A percentile compares a stretch with the other conserved stretches of the same genome.
phyloP scores from a whole-genome alignment of 53 echinoderm and acorn worm genomes.

The Paracentrotus lividus region DNA sequence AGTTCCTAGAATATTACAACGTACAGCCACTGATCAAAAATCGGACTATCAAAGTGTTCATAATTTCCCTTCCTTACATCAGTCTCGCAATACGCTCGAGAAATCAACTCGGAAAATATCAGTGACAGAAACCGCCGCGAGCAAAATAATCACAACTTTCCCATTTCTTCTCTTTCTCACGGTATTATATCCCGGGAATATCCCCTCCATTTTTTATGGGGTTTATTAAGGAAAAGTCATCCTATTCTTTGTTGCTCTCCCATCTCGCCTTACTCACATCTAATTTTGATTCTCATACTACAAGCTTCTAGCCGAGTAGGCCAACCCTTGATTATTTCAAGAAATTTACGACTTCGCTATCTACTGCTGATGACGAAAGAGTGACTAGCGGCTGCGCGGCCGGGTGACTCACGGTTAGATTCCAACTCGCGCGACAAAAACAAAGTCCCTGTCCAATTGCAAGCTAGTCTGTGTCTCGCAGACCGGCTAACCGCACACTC shows the following conservation, averaged over 20 bases:
- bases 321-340: constrained; percentile 22
- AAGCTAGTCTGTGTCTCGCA: neutral
- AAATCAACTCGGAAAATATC: constrained; percentile 21
- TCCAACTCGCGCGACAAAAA: neutral
- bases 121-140: neutral
- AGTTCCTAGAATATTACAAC: no score
- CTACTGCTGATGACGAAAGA: constrained; percentile 17
- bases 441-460: neutral
- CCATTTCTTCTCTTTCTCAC: neutral
- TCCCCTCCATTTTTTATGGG: neutral
- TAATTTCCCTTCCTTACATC: neutral
- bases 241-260: neutral
- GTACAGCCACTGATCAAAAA: no score
- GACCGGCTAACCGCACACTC: neutral
- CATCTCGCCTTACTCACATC: neutral
- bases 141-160: neutral
- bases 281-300: neutral
- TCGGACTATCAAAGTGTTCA: neutral
- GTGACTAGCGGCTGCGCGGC: constrained; percentile 45
- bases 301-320: neutral
- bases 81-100: neutral
- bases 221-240: neutral
- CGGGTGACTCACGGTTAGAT: constrained; percentile 24
- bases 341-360: constrained; percentile 34
- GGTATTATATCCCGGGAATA: neutral